Base-by-base conservation (phyloP, 2,797 vertebrate species). In the Rhyacichthys aspro region DNA sequence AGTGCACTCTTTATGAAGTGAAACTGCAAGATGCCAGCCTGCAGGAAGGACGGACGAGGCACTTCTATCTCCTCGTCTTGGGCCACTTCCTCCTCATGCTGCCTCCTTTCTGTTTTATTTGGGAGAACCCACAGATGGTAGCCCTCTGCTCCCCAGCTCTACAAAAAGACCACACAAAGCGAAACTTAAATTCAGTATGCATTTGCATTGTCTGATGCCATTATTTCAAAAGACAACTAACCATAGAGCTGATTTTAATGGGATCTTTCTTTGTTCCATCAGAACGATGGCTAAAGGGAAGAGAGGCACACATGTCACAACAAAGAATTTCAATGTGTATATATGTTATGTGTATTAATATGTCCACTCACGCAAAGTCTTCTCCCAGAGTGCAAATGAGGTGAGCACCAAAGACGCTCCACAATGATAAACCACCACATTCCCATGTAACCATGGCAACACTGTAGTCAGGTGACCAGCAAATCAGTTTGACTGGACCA, bases 1-100 rank as follows among this genome's bases (percentile, higher is more conserved):
- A 99, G 95, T n/a, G 95, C 96, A 49, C 97, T 98, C 90, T 98
- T 99, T 76, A 99, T 97, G 85, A 99, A 98, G 79, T 98, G 95
- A 81, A 99, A 98, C 43, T 98, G 95, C 71, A 99, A 91, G 74
- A 99, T 96, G 63, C 94, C 94, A 14, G 93, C 91, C 9, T 93
- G 94, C 49, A 74, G 74, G 67, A 89, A 82, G 76, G 88, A 50
- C 11, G 41, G 89, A 64, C 75, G 58, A 32, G 86, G 55, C 17
- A 73, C 34, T 5, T 61, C 67, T 42, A 48, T 77, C 15, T 83
- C 81, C 64, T 84, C 89, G 39, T 83, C 88, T 67, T 72, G 84
- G 59, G 79, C 63, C 44, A 63, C 47, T 74, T 63, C 81, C 68
- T 83, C 71, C 70, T 89, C 86, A 42, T 70, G 49, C 55, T 56